phyloP scores from a whole-genome alignment of 2,113 vertebrate species.

The Galeopterus variegatus region DNA sequence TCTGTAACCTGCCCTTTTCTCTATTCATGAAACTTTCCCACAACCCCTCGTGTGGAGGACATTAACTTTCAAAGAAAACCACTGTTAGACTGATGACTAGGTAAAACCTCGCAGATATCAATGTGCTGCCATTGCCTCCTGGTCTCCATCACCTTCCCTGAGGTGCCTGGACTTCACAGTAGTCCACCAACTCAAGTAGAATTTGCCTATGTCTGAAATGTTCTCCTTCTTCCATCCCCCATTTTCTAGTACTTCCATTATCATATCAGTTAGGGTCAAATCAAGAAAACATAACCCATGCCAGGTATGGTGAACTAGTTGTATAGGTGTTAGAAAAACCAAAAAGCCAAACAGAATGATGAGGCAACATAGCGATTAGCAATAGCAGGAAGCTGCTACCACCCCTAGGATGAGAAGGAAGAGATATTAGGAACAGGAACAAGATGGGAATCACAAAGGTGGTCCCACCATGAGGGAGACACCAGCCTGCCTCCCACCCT shows the following conservation, averaged over 20 bases:
- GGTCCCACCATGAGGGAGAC: not conserved
- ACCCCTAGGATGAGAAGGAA: not conserved
- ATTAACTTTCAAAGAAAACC: not conserved
- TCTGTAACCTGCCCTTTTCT: not conserved
- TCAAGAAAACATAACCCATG: not conserved
- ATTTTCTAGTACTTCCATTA: not conserved
- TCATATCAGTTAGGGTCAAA: not conserved
- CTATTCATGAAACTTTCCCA: not conserved
- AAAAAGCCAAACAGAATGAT: not conserved
- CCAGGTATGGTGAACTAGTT: not conserved
- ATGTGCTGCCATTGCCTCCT: accelerated
- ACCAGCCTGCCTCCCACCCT: not conserved
- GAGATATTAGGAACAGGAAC: not conserved
- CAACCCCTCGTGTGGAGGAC: not conserved
- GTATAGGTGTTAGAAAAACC: not conserved
- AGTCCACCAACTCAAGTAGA: not conserved
- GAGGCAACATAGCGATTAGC: not conserved
- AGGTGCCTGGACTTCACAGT: not conserved
- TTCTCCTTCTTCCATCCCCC: not conserved
- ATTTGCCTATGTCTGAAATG: not conserved
- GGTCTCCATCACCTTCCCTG: not conserved
- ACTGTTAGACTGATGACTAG: not conserved
- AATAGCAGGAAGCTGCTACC: not conserved
- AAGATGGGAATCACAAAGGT: not conserved
- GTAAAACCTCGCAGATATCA: not conserved